Percentiles rank a stretch among this genome's conserved stretches.
These are phyloP conservation scores for Mycetomoellerius zeteki DNA, from an alignment of 1,140 invertebrate genomes.

Conservation along the genomic window DNA sequence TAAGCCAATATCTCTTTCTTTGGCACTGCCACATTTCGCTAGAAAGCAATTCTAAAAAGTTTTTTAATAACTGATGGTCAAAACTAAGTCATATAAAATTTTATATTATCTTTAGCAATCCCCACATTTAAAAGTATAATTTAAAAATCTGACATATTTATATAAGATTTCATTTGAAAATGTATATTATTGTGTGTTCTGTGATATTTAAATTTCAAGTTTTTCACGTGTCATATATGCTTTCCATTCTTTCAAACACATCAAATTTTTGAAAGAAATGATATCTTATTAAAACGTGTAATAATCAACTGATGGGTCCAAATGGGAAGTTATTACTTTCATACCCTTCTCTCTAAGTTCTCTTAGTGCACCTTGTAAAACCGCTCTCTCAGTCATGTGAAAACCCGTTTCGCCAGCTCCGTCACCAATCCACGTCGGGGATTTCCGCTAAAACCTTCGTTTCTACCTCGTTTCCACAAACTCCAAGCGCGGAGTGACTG, in stretches of 20 bases:
- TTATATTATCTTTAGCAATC: background rate
- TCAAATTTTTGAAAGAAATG: background rate
- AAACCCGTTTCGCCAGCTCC: constrained; percentile 51
- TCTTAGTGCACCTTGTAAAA: constrained; percentile 20
- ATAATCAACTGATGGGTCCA: background rate
- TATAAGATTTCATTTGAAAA: background rate
- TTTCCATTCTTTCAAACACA: background rate
- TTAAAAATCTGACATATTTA: background rate
- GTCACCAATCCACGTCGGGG: constrained; percentile 57
- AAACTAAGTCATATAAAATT: background rate
- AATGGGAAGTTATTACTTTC: background rate
- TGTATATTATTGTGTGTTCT: background rate
- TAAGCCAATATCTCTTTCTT: constrained; percentile 9
- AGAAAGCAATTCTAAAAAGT: background rate
- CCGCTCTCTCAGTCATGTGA: constrained; percentile 11
- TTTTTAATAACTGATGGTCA: background rate
- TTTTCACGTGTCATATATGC: background rate
- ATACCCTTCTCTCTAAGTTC: background rate
- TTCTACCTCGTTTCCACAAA: constrained; percentile 69
- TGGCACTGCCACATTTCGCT: background rate
- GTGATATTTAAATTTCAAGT: background rate
- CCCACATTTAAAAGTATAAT: background rate
- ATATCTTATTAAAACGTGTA: constrained; percentile 5
- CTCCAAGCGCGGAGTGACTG: constrained; percentile 62
- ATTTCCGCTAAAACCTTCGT: constrained; percentile 62